phyloP scores from a whole-genome alignment of 2,113 vertebrate species.

The Phaetusa simplex region DNA sequence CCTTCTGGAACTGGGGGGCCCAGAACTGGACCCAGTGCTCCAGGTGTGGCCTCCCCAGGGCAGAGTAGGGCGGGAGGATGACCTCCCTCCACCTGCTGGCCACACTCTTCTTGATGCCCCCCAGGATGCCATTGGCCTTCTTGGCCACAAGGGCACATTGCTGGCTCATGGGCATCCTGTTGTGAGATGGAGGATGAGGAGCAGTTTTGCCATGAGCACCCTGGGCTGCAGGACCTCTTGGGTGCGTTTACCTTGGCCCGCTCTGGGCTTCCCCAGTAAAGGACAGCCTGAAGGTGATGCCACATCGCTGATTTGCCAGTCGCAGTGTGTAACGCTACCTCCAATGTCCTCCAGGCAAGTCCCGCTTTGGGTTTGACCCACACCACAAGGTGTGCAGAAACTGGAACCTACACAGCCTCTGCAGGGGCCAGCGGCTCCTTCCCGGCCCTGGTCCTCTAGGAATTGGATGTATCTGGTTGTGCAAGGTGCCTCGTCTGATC shows the following conservation, averaged over 20 bases:
- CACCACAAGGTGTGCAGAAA: neutral
- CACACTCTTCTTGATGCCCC: too few species aligned
- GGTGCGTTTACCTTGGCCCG: neutral
- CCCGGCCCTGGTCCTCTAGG: neutral
- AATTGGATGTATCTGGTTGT: neutral
- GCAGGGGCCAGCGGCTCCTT: neutral
- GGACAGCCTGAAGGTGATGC: neutral
- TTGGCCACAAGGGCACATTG: too few species aligned
- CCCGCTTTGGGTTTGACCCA: neutral
- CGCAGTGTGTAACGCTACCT: neutral
- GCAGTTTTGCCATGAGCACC: accelerated
- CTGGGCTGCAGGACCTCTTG: neutral
- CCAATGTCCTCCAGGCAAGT: neutral
- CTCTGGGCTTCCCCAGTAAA: neutral
- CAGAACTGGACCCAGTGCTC: too few species aligned
- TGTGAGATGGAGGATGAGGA: neutral
- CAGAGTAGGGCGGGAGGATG: too few species aligned
- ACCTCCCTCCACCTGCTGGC: too few species aligned
- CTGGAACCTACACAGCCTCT: neutral
- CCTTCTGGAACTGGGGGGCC: too few species aligned
- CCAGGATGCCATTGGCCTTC: too few species aligned
- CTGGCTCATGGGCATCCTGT: too few species aligned
- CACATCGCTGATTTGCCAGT: neutral
- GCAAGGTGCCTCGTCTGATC: neutral
- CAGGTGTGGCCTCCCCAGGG: too few species aligned